Conservation (phyloP, 1,140 invertebrate species). For the Limonius californicus region DNA sequence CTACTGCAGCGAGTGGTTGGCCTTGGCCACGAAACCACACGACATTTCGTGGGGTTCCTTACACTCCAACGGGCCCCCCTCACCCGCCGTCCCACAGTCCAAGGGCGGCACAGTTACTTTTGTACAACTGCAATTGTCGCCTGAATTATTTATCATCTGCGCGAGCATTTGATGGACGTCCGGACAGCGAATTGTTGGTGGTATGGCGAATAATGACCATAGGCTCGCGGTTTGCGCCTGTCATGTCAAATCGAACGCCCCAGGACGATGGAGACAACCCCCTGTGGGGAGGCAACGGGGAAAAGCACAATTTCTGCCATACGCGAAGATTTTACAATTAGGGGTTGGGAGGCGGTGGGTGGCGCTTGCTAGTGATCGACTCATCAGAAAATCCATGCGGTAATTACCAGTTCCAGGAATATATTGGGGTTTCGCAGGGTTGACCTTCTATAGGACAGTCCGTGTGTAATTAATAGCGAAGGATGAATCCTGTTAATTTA, state of each 20-base stretch:
- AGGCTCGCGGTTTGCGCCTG: slow-evolving; percentile 18
- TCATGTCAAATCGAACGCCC: slow-evolving; percentile 13
- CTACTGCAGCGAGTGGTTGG: slow-evolving; percentile 29
- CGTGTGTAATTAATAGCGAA: too few species aligned
- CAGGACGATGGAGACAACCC: not conserved
- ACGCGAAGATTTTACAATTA: too few species aligned
- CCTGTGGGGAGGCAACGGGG: too few species aligned
- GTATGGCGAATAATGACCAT: slow-evolving; percentile 22
- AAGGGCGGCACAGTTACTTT: slow-evolving; percentile 4
- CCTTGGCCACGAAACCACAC: slow-evolving; percentile 34
- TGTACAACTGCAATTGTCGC: slow-evolving; percentile 12
- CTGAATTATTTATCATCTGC: slow-evolving; percentile 23
- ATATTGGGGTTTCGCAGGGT: too few species aligned
- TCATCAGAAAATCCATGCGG: too few species aligned
- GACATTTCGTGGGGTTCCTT: slow-evolving; percentile 32
- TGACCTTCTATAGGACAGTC: too few species aligned
- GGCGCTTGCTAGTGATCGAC: too few species aligned
- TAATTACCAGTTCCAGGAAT: too few species aligned
- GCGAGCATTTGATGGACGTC: slow-evolving; percentile 16
- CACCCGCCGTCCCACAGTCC: not conserved
- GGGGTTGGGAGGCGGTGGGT: too few species aligned
- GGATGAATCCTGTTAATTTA: too few species aligned
- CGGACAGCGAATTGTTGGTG: slow-evolving; percentile 18
- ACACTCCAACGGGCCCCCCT: slow-evolving; percentile 23
- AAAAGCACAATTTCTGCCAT: too few species aligned